Percentiles rank a stretch among this genome's conserved stretches.
These are phyloP conservation scores for Lethrus apterus DNA, from an alignment of 1,140 invertebrate genomes.

Conservation along the genomic window DNA sequence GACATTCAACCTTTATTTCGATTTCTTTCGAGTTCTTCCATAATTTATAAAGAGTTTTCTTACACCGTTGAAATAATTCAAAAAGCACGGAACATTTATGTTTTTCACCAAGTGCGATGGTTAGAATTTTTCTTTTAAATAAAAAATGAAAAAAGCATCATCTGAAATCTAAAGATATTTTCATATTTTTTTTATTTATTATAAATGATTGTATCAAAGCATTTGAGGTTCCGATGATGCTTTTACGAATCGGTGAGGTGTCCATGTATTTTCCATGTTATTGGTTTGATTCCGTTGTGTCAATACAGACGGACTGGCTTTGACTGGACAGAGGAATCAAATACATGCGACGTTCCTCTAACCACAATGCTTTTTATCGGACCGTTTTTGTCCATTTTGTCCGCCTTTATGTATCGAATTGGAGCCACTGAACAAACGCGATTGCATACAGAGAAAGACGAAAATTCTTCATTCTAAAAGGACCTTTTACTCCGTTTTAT, in stretches of 20 bases:
- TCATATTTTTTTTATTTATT: too few species aligned
- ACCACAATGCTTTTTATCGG: conserved; percentile 14
- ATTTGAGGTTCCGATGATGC: too few species aligned
- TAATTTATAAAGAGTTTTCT: conserved; percentile 13
- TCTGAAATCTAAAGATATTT: too few species aligned
- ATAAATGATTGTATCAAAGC: too few species aligned
- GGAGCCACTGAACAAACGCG: conserved; percentile 9
- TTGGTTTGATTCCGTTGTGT: conserved; percentile 37
- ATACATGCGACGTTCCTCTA: conserved; percentile 10
- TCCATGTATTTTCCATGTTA: conserved; percentile 40
- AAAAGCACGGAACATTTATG: too few species aligned
- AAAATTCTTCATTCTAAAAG: too few species aligned
- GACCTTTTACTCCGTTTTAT: too few species aligned
- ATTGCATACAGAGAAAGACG: too few species aligned
- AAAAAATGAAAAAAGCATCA: too few species aligned
- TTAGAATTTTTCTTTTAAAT: too few species aligned
- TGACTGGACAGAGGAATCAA: conserved; percentile 14
- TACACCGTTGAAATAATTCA: conserved; percentile 7
- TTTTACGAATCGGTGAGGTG: conserved; percentile 21
- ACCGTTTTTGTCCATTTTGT: conserved; percentile 14
- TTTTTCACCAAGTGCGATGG: too few species aligned
- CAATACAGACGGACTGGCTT: conserved; percentile 24
- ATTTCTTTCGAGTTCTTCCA: conserved; percentile 9
- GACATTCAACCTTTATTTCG: conserved; percentile 14
- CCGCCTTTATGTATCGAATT: conserved; percentile 11